A percentile compares a stretch with the other conserved stretches of the same genome.
phyloP scores from a whole-genome alignment of 2,797 vertebrate species.

The Podarcis siculus region DNA sequence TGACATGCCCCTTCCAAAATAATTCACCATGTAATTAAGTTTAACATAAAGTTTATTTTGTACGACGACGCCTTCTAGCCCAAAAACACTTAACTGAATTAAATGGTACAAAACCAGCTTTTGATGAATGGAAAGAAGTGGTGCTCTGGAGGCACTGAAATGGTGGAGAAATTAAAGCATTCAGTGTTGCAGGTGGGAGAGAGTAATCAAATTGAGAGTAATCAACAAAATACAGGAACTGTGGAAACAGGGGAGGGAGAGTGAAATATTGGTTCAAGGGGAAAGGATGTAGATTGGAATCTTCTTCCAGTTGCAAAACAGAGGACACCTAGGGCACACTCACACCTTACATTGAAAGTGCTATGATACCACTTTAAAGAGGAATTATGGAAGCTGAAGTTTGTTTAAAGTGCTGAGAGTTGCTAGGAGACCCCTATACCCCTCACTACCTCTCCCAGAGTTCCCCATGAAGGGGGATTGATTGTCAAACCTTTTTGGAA shows the following conservation, averaged over 20 bases:
- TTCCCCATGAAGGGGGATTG: no score
- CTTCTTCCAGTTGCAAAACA: no score
- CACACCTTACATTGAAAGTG: no score
- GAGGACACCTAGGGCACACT: background rate
- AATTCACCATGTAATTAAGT: background rate
- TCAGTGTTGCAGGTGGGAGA: slow-evolving; percentile 2
- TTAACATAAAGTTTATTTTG: slow-evolving; percentile 21
- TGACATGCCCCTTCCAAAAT: background rate
- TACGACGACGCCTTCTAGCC: slow-evolving; percentile 7
- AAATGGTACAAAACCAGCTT: slow-evolving; percentile 39
- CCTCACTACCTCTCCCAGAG: no score
- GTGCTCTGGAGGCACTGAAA: slow-evolving; percentile 14
- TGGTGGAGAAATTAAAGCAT: slow-evolving; percentile 37
- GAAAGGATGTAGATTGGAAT: background rate
- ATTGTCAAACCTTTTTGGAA: no score
- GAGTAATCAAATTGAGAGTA: background rate
- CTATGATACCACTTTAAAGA: no score
- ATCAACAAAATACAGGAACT: background rate
- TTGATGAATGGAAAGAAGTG: slow-evolving; percentile 29
- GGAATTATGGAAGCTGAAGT: no score
- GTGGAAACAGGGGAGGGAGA: fast-evolving
- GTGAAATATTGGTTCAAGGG: background rate
- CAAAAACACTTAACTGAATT: slow-evolving; percentile 44
- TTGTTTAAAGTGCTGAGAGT: no score
- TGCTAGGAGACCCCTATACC: no score